phyloP scores from a whole-genome alignment of 2,888 invertebrate species.

The Bellardia pandia region DNA sequence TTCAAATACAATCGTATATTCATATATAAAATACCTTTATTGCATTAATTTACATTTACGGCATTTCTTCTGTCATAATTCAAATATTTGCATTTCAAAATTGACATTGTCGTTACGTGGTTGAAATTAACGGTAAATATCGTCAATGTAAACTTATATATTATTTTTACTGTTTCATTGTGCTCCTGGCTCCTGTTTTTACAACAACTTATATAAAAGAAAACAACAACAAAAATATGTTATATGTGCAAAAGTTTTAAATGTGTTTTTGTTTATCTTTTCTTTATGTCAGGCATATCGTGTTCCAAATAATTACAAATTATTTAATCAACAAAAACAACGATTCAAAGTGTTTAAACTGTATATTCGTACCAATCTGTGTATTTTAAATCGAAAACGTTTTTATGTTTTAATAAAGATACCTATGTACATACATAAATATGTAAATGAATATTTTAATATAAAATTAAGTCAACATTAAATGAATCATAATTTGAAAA shows the following conservation, averaged over 20 bases:
- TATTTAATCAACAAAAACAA: constrained; percentile 4
- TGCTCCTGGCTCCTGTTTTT: neutral
- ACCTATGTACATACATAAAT: neutral
- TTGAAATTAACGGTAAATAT: constrained; percentile 74
- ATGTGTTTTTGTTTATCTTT: constrained; percentile 10
- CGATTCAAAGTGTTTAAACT: constrained; percentile 39
- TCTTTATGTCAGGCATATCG: neutral
- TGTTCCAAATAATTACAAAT: constrained; percentile 32
- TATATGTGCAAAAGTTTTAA: constrained; percentile 1
- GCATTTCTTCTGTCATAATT: constrained; percentile 76
- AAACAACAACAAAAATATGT: neutral
- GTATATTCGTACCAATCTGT: constrained; percentile 7
- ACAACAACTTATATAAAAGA: neutral
- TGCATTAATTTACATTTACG: constrained; percentile 62
- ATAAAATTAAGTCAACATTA: neutral
- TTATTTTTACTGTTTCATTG: constrained; percentile 26
- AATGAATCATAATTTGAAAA: neutral
- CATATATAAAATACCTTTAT: constrained; percentile 40
- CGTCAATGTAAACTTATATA: constrained; percentile 7
- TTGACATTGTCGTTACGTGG: constrained; percentile 81
- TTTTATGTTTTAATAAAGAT: neutral
- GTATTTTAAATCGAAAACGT: constrained; percentile 1
- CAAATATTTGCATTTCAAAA: constrained; percentile 83
- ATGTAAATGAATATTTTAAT: neutral
- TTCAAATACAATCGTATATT: neutral